Base-by-base conservation (phyloP, 1,140 invertebrate genomes). In the Pseudomyrmex concolor region DNA sequence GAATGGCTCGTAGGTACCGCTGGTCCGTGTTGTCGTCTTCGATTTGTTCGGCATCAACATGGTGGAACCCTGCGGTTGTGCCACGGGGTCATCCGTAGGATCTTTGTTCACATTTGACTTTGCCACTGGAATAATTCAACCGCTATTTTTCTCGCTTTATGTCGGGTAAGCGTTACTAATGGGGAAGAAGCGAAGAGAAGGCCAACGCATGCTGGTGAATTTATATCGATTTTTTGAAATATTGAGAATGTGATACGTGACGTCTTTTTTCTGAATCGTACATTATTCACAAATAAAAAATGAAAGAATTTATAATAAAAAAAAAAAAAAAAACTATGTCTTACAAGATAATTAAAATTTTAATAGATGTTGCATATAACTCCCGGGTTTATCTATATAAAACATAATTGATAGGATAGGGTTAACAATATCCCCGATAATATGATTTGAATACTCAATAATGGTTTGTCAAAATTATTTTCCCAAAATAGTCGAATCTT, bases 101-200 rank as follows among this genome's bases (percentile, higher is more conserved):
- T 86, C 83, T 89, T 86, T 84, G 86, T 87, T 76, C 88, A 73
- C 74, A 25, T 57, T 76, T 72, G 86, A 71, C 78, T 54, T 50
- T 86, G 84, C 88, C 77, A 71, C 51, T 51, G 80, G 88, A 89
- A 90, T 89, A 91, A 89, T 90, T 91, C 89, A 84, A 90, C 87
- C 64, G 82, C 89, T 86, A 91, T 91, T 91, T 91, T 86, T 91
- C 90, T 91, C 90, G 89, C 89, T 90, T 91, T 91, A 91, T 91
- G 62, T 81, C 72, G 86, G 90, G 85, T 91, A 91, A 91, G 90
- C 90, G 89, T 91, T 91, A 91, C 90, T 91, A 91, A 91, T 91
- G 86, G 67, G 43, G 67, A 67, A 76, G 73, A 62, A 51, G 22
- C 70, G 55, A 54, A n/a, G 48, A 48, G 15, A 17, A 34, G 19